These are phyloP conservation scores for Perognathus longimembris DNA, from an alignment of 2,113 vertebrate species.

Conservation along the genomic window DNA sequence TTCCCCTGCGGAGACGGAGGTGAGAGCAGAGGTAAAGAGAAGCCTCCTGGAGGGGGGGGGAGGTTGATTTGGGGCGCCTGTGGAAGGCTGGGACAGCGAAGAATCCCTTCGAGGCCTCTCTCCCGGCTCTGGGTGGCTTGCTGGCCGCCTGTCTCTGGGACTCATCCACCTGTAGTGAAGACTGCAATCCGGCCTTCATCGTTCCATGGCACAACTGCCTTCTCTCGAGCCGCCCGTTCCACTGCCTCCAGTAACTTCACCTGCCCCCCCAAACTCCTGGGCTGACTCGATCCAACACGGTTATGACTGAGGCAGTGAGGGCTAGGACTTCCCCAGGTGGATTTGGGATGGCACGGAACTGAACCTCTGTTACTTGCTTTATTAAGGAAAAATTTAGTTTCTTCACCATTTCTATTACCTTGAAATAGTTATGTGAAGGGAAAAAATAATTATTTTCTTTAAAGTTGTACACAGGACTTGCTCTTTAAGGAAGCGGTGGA, in stretches of 20 bases:
- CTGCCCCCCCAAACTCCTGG: no score
- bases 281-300: no score
- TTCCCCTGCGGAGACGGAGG: no score
- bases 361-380: not conserved
- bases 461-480: no score
- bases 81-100: not conserved
- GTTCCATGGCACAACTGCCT: rapidly evolving
- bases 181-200: not conserved
- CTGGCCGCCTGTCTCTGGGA: not conserved
- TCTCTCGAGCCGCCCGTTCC: not conserved
- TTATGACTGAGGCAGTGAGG: not conserved
- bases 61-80: no score
- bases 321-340: not conserved
- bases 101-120: not conserved
- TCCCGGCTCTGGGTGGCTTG: not conserved
- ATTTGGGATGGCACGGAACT: not conserved
- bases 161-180: not conserved
- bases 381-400: not conserved
- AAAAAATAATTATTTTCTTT: no score
- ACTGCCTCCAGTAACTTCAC: not conserved
- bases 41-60: no score
- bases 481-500: no score
- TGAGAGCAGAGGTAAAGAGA: no score
- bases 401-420: not conserved
- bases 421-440: no score